These are phyloP conservation scores for Mesembrinibis cayennensis DNA, from an alignment of 2,113 vertebrate genomes.

Conservation along the genomic window DNA sequence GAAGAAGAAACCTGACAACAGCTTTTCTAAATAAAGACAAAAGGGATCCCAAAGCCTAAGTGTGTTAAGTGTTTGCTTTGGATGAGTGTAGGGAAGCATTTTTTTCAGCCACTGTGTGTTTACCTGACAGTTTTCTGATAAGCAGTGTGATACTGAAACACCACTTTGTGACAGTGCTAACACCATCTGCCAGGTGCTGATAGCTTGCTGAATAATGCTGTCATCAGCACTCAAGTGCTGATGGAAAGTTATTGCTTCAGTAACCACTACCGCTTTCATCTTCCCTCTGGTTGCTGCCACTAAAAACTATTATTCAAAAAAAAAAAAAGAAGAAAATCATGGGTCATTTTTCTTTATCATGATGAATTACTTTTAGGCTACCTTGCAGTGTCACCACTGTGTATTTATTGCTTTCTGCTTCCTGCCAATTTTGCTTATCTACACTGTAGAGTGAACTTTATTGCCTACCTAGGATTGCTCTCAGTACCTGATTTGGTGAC, in stretches of 20 bases:
- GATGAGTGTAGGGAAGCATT: neutral
- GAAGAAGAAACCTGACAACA: conserved; percentile 31
- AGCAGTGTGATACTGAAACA: conserved; percentile 32
- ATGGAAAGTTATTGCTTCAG: conserved; percentile 52
- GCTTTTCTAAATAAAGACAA: conserved; percentile 33
- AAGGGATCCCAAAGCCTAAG: conserved; percentile 25
- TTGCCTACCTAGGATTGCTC: neutral
- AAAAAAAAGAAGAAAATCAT: neutral
- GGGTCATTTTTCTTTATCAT: neutral
- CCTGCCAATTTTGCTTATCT: conserved; percentile 5
- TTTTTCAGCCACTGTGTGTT: conserved; percentile 56
- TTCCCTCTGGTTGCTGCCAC: conserved; percentile 20
- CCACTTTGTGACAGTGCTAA: conserved; percentile 33
- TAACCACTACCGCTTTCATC: neutral
- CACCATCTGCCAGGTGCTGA: conserved; percentile 62
- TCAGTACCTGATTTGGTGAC: neutral
- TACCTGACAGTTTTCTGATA: conserved; percentile 62
- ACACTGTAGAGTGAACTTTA: neutral
- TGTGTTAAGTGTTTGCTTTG: conserved; percentile 62
- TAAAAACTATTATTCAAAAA: conserved; percentile 6
- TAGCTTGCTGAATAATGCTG: conserved; percentile 56
- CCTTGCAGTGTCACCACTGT: neutral
- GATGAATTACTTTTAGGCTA: conserved; percentile 46
- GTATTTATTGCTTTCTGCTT: conserved; percentile 13
- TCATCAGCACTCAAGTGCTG: conserved; percentile 24